phyloP scores from a whole-genome alignment of 2,888 invertebrate species.

The Cetonia aurata region DNA sequence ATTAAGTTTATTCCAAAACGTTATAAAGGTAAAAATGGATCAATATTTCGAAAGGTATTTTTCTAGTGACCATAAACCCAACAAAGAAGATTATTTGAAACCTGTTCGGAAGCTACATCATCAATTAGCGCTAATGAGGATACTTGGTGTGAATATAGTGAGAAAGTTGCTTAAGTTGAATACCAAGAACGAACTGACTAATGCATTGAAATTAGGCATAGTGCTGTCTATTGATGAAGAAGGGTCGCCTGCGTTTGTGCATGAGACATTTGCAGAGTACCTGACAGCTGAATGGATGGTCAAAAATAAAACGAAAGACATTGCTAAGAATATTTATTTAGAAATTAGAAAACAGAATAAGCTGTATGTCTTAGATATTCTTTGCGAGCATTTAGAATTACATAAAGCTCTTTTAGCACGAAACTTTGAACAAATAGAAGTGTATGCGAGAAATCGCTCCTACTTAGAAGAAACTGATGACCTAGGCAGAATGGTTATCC shows the following conservation, averaged over 20 bases:
- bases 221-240: background rate
- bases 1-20: background rate
- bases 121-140: too few species aligned
- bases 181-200: background rate
- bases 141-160: background rate
- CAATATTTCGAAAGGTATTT: background rate
- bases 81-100: too few species aligned
- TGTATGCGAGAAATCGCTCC: too few species aligned
- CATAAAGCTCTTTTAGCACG: background rate
- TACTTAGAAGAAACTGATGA: background rate
- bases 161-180: background rate
- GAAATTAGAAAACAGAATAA: background rate
- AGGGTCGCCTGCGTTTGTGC: background rate
- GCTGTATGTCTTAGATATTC: background rate
- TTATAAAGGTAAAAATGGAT: background rate
- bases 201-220: slow-evolving; percentile 4
- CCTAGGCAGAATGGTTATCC: background rate
- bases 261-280: slow-evolving; percentile 3
- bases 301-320: background rate
- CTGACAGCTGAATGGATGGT: background rate
- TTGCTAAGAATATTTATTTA: background rate
- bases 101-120: too few species aligned
- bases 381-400: background rate
- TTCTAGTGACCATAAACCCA: too few species aligned
- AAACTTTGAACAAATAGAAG: background rate